phyloP scores from a whole-genome alignment of 2,797 vertebrate genomes.

The Myotis pilosus region DNA sequence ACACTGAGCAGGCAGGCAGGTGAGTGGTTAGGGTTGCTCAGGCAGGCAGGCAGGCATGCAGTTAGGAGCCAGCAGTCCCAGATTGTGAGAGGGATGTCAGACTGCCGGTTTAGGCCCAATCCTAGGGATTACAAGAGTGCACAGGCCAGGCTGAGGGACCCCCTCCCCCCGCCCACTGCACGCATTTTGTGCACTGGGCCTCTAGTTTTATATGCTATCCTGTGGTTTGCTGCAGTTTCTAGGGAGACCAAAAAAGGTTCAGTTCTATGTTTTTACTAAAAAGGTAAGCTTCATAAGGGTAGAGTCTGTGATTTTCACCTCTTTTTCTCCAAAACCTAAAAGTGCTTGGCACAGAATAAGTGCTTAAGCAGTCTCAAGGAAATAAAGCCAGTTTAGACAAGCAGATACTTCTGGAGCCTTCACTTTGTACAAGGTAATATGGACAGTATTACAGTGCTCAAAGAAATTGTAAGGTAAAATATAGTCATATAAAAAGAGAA shows the following conservation, averaged over 20 bases:
- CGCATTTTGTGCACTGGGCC: too few species aligned
- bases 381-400: constrained; percentile 41
- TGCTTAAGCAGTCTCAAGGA: not conserved
- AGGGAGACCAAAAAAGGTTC: not conserved
- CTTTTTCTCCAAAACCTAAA: not conserved
- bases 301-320: not conserved
- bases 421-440: not conserved
- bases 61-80: too few species aligned
- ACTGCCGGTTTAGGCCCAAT: too few species aligned
- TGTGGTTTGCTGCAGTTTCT: not conserved
- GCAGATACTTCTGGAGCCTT: not conserved
- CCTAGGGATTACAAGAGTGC: too few species aligned
- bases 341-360: not conserved
- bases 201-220: not conserved
- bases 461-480: constrained; percentile 13
- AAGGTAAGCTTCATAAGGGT: not conserved
- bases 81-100: too few species aligned
- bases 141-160: too few species aligned
- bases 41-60: too few species aligned
- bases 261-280: not conserved
- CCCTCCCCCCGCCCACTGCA: too few species aligned
- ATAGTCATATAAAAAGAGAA: not conserved
- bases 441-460: not conserved
- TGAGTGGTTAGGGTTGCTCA: too few species aligned
- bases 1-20: too few species aligned